Conservation (phyloP, 2,888 invertebrate genomes). For the Rhamnusium bicolor region DNA sequence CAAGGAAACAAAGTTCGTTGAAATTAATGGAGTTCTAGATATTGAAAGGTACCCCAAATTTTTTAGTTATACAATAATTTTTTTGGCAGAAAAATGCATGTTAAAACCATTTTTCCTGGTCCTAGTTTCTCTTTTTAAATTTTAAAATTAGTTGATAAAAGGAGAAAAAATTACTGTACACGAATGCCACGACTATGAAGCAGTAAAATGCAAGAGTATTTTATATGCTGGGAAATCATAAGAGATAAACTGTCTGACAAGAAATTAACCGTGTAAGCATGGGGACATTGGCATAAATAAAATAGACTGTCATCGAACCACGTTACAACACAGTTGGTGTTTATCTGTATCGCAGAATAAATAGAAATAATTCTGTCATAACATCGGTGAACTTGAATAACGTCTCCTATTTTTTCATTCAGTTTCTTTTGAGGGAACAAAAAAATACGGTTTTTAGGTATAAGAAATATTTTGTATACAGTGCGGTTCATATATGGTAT, state of each 20-base stretch:
- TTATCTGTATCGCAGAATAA: slow-evolving; percentile 35
- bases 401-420: neutral
- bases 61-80: too few species aligned
- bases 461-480: too few species aligned
- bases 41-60: too few species aligned
- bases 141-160: too few species aligned
- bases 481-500: too few species aligned
- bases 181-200: neutral
- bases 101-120: too few species aligned
- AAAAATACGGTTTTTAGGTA: too few species aligned
- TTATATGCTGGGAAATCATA: slow-evolving; percentile 33
- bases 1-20: too few species aligned
- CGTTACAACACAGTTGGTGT: slow-evolving; percentile 27
- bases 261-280: slow-evolving; percentile 52
- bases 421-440: too few species aligned
- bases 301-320: slow-evolving; percentile 22
- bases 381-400: neutral
- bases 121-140: too few species aligned
- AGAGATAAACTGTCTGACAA: slow-evolving; percentile 42
- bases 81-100: too few species aligned
- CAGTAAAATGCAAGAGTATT: slow-evolving; percentile 29
- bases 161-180: neutral
- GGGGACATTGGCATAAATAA: slow-evolving; percentile 46
- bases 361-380: slow-evolving; percentile 17
- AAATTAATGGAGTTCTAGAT: too few species aligned